Conservation (phyloP, 1,140 invertebrate species). For the Wasmannia auropunctata region DNA sequence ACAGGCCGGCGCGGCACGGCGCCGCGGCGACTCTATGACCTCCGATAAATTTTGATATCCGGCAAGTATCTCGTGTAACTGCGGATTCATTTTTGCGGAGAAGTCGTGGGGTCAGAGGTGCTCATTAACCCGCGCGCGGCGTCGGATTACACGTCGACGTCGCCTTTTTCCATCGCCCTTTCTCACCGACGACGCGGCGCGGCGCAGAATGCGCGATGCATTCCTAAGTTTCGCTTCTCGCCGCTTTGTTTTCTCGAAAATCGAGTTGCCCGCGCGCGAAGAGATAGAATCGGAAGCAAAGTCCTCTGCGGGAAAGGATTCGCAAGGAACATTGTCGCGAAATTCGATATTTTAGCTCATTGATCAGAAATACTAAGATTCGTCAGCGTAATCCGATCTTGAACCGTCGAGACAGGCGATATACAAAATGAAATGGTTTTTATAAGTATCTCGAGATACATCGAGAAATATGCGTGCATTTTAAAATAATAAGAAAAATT, state of each 20-base stretch:
- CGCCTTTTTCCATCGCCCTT: neutral
- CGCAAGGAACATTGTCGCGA: neutral
- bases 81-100: slow-evolving; percentile 43
- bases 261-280: slow-evolving; percentile 32
- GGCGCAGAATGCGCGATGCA: neutral
- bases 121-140: slow-evolving; percentile 55
- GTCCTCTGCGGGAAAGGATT: neutral
- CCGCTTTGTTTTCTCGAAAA: slow-evolving; percentile 32
- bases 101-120: neutral
- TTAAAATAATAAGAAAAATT: neutral
- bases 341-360: neutral
- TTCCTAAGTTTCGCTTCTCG: neutral
- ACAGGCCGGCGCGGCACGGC: neutral
- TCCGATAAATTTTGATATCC: slow-evolving; percentile 31
- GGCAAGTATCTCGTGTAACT: slow-evolving; percentile 4
- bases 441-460: no score
- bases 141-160: slow-evolving; percentile 49
- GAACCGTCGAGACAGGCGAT: no score
- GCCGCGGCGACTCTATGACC: neutral
- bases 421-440: no score
- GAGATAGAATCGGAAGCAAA: slow-evolving; percentile 34
- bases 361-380: neutral
- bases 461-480: neutral
- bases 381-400: neutral
- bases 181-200: neutral